Percentiles rank a stretch among this genome's conserved stretches.
Evolutionary conservation across 2,113 vertebrate species (phyloP).

Genomic region (Thalassarche chlororhynchos): DNA sequence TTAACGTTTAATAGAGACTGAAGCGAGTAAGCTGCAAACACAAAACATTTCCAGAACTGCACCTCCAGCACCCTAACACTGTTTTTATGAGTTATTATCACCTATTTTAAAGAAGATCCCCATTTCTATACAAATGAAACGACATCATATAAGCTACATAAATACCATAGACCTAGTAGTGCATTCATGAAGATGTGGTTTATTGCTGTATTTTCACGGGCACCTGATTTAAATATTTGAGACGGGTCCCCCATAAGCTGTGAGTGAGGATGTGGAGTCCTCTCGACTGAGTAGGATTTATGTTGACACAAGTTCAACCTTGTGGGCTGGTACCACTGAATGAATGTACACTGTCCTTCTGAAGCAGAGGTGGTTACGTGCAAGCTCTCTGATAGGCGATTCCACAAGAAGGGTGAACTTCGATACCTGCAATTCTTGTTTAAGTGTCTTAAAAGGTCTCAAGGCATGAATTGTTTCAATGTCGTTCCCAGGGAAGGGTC

Average conservation of each 20-base stretch:
- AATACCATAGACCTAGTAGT: not conserved
- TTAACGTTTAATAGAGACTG: not conserved
- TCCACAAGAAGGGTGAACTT: not conserved
- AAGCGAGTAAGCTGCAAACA: not conserved
- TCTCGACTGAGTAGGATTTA: not conserved
- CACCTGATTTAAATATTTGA: not conserved
- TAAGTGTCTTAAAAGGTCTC: not conserved
- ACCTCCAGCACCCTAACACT: not conserved
- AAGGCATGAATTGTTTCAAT: not conserved
- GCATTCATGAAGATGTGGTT: not conserved
- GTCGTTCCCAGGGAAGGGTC: not conserved
- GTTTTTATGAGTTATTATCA: not conserved
- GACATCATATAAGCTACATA: not conserved
- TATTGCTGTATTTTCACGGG: not conserved
- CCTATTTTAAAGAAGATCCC: not conserved
- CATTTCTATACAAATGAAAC: not conserved
- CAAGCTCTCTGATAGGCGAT: not conserved
- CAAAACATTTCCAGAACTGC: not conserved
- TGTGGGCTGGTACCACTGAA: not conserved
- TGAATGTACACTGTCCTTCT: not conserved
- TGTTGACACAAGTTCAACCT: not conserved
- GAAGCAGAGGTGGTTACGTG: accelerated
- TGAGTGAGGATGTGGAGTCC: not conserved
- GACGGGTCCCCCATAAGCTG: not conserved
- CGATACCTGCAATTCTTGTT: not conserved